Base-by-base conservation (phyloP, 2,797 vertebrate genomes). In the Tolypeutes matacus region DNA sequence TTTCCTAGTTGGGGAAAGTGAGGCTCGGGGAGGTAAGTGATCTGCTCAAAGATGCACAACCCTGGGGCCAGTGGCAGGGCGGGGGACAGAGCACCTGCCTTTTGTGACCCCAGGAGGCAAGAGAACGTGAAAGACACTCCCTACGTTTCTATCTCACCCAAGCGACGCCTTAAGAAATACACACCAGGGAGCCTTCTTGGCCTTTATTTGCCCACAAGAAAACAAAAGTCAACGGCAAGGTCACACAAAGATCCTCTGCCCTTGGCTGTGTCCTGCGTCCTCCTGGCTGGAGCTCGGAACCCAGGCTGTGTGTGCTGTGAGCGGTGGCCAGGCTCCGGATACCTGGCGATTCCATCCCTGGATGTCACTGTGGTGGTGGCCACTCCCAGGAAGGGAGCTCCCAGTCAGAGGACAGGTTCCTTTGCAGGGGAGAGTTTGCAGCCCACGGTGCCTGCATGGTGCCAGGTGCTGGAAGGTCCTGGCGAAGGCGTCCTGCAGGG, bases 171-270 rank as follows among this genome's bases (percentile, higher is more conserved):
- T 17, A 65, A 89, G 80, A 93, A 93, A 92, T 0, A 17, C 49
- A 82, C 14, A n/a, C 53, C 60, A 76, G 12, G 31, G 60, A 81
- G 62, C 51, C 91, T 92, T 92, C 72, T 39, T 2, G 76, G 93
- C 49, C 83, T 97, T 97, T 96, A 97, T 96, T 96, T 84, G 60
- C 80, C 94, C 93, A 58, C 7, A 39, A 80, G 58, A 77, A 94
- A 85, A 92, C 29, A 62, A 25, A 92, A 27, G n/a, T 80, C 72
- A 60, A 31, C 18, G 29, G 27, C 62, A 39, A 46, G 56, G 82
- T 36, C 78, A 69, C 31, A 64, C 0, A 2, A 10, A 64, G 15
- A 27, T 49, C 91, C 5, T 42, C 31, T 12, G 31, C 70, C 87
- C 73, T 65, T 15, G 34, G 77, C 77, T 64, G n/a, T 18, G 18